Base-by-base conservation (phyloP, 1,140 invertebrate genomes). In the Drosophila funebris region DNA sequence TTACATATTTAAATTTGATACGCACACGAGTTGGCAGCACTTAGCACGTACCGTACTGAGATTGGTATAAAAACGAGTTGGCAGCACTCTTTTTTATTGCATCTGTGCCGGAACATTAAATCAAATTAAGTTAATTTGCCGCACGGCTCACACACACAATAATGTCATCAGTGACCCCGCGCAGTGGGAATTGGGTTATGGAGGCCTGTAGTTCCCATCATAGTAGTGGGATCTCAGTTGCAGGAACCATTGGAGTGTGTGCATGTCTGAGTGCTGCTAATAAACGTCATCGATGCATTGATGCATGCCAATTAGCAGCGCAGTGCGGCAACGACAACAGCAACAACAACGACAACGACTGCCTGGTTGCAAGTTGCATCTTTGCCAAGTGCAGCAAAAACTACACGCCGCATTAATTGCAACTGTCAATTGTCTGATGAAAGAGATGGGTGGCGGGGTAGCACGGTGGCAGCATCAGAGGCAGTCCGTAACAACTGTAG, bases 221-320 rank as follows among this genome's bases (percentile, higher is more conserved):
- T 1, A 6, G 20, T 29, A 8, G n/a, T 29, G 44, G 44, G 44
- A 24, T 24, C 20, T n/a, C 43, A 13, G 9, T 8, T 22, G 20
- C 20, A 27, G 29, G 20, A 52, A 5, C 16, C 13, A 14, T 5
- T 27, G 62, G 39, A 80, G 63, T 63, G 81, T 69, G 64, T 77
- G 61, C 43, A 71, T 71, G 68, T 68, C 82, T 78, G 82, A 82
- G 82, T 64, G 73, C 78, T 74, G 82, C 82, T 87, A 87, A 85
- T 85, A 85, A 85, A 87, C 78, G 82, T 85, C 82, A 85, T 85
- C 82, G 82, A 81, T 85, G 77, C 82, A 87, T 78, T 81, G 81
- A 87, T 87, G 82, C 82, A 85, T 85, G 82, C 78, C 82, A 85
- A 85, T 85, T 85, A 85, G 74, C 66, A 67, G 64, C 37, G 79